Conservation (phyloP, 2,888 invertebrate genomes). For the Capitulum mitella region DNA sequence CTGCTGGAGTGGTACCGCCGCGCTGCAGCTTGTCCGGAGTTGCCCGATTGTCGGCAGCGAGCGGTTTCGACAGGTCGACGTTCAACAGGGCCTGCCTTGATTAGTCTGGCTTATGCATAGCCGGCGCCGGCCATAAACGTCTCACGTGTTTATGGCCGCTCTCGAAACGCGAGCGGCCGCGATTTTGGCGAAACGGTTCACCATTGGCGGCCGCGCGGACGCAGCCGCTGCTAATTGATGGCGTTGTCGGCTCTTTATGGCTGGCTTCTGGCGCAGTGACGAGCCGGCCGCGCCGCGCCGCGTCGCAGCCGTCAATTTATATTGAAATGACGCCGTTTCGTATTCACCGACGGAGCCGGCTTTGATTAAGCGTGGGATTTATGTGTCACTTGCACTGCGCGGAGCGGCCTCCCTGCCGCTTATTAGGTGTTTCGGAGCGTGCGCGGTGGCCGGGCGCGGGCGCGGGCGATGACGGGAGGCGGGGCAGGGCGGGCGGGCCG, state of each 20-base stretch:
- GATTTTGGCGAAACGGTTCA: not conserved
- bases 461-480: not conserved
- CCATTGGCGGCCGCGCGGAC: not conserved
- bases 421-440: not conserved
- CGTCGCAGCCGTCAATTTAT: not conserved
- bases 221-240: not conserved
- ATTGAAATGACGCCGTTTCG: not conserved
- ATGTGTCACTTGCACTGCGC: not conserved
- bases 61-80: too few relatives aligned
- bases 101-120: not conserved
- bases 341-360: not conserved
- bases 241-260: not conserved
- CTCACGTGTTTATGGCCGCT: not conserved
- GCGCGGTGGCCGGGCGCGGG: not conserved
- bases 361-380: not conserved
- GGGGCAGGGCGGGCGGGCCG: not conserved
- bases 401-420: not conserved
- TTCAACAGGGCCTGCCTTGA: not conserved
- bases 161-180: not conserved
- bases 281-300: not conserved
- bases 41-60: too few relatives aligned
- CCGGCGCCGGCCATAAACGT: not conserved
- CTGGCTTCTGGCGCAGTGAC: not conserved
- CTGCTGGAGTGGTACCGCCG: too few relatives aligned
- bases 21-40: too few relatives aligned